Percentiles rank a stretch among this genome's conserved stretches.
phyloP scores from a whole-genome alignment of 1,140 invertebrate species.

The Paraescarpia echinospica region DNA sequence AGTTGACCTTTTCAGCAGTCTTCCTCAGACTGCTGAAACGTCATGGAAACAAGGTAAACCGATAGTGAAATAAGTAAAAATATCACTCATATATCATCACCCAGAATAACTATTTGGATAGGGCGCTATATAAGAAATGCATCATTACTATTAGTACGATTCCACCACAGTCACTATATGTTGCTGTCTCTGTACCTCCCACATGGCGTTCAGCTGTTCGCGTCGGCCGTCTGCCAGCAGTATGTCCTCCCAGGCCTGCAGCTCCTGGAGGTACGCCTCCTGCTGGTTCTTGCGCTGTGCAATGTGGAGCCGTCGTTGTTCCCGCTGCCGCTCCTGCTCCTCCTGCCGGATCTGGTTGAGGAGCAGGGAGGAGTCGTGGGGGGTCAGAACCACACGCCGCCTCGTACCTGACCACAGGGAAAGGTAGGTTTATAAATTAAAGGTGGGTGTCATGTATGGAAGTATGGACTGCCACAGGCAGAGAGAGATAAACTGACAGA shows the following conservation, averaged over 20 bases:
- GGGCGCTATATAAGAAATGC: no score
- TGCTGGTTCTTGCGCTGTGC: slow-evolving; percentile 49
- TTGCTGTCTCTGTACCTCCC: slow-evolving; percentile 57
- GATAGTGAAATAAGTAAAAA: no score
- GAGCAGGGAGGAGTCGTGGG: slow-evolving; percentile 47
- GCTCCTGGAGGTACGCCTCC: slow-evolving; percentile 50
- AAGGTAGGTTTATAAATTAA: no score
- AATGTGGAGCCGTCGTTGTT: slow-evolving; percentile 48
- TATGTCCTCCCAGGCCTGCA: slow-evolving; percentile 57
- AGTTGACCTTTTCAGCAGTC: no score
- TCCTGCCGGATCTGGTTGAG: slow-evolving; percentile 56
- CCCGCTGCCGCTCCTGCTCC: slow-evolving; percentile 46
- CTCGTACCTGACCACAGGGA: slow-evolving; percentile 18
- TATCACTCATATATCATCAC: no score
- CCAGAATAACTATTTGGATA: no score
- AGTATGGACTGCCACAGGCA: no score
- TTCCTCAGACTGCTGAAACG: no score
- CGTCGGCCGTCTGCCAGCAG: slow-evolving; percentile 45
- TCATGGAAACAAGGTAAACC: no score
- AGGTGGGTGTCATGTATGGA: neutral
- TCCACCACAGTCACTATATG: no score
- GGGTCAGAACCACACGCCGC: slow-evolving; percentile 32
- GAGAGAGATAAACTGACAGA: no score
- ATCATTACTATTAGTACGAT: no score
- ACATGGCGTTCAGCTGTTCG: slow-evolving; percentile 56